Base-by-base conservation (phyloP, 1,140 invertebrate species). In the Drosophila sturtevanti region DNA sequence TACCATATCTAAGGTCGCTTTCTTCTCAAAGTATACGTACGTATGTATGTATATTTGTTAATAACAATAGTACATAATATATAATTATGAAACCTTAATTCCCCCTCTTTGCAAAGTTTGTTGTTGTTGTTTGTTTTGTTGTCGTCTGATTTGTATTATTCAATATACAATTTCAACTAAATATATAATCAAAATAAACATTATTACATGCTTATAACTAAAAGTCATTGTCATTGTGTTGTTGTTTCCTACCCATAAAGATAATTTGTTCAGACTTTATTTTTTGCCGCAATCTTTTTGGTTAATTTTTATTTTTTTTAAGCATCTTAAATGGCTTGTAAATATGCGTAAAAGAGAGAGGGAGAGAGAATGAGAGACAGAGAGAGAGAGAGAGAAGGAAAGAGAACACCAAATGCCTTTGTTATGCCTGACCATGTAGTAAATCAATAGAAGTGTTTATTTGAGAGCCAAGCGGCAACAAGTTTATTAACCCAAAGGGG, bases 401-500 rank as follows among this genome's bases (percentile, higher is more conserved):
- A 41, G 35, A 75, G 56, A 65, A 79, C 51, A 51, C 2, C 21
- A 62, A 66, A 65, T 60, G 71, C 38, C 41, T 64, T 76, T 79
- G 80, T 76, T 60, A 41, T 51, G 38, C 54, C 21, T 48, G 60
- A 16, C 48, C 37, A 21, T 66, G 65, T 82, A 81, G 68, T 61
- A 72, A 77, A 69, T 77, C 74, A 59, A 79, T 63, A 77, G 64
- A 81, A 66, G 74, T 81, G 67, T 81, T 81, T 85, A 85, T 86
- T 81, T 85, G 74, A 75, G 54, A 72, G 68, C 62, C 54, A 35
- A 52, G 63, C 24, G 66, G 71, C 65, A 77, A 85, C 81, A 85
- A 86, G 81, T 81, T 85, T 85, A 81, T 86, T 86, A 78, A 85
- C 81, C 81, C 69, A 71, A 22, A n/a, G 41, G 63, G 48, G 44